Evolutionary conservation across 2,113 vertebrate genomes (phyloP).

Genomic region (Albula glossodonta): DNA sequence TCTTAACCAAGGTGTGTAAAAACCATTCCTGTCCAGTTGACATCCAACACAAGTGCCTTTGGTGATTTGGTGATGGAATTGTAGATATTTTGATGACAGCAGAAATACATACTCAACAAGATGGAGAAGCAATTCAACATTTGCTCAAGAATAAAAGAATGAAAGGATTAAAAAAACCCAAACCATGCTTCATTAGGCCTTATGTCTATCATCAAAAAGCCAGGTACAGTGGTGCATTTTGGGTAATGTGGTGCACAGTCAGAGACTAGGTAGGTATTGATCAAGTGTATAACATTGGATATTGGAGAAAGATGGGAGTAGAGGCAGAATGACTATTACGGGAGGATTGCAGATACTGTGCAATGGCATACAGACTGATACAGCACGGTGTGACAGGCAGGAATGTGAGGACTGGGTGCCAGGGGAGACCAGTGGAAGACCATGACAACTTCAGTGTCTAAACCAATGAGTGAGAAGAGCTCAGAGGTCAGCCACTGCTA

Average conservation of each 20-base stretch:
- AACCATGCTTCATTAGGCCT: neutral
- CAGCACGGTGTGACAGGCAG: slow-evolving; percentile 47
- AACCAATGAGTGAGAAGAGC: neutral
- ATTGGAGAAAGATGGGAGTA: neutral
- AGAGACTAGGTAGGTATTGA: neutral
- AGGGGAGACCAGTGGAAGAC: neutral
- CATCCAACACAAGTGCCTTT: neutral
- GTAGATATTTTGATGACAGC: too few species aligned
- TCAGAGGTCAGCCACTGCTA: neutral
- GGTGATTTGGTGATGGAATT: neutral
- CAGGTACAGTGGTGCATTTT: neutral
- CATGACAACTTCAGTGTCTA: neutral
- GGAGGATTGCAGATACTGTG: slow-evolving; percentile 61
- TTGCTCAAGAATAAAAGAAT: neutral
- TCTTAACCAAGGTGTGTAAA: neutral
- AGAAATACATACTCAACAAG: too few species aligned
- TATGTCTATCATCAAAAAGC: neutral
- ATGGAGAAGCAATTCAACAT: neutral
- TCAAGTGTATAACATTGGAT: too few species aligned
- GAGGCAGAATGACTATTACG: slow-evolving; percentile 53
- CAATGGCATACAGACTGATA: slow-evolving; percentile 57
- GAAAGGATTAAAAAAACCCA: neutral
- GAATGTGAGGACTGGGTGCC: neutral
- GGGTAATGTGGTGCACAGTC: neutral
- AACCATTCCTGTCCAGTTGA: neutral